phyloP scores from a whole-genome alignment of 1,140 invertebrate genomes.

The Drosophila paulistorum region DNA sequence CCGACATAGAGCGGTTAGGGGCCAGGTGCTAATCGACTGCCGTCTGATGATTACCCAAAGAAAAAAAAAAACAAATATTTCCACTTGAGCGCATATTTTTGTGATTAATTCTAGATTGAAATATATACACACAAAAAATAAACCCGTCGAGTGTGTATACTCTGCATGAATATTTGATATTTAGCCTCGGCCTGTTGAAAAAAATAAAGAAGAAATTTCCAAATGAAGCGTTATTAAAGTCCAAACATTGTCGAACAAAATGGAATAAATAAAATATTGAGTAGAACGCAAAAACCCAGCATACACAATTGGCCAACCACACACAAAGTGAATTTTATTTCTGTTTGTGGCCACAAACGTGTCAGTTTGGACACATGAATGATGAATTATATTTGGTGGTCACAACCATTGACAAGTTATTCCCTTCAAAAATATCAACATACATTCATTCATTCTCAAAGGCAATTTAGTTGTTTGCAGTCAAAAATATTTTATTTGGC shows the following conservation, averaged over 20 bases:
- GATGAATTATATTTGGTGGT: conserved; percentile 73
- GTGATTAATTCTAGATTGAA: conserved; percentile 67
- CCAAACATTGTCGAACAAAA: conserved; percentile 13
- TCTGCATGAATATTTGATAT: conserved; percentile 63
- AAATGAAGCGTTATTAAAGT: conserved; percentile 26
- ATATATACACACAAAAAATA: conserved; percentile 29
- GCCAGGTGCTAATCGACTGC: conserved; percentile 55
- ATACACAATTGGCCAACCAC: conserved; percentile 62
- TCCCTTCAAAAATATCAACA: no score
- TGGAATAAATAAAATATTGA: conserved; percentile 15
- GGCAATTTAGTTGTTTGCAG: not conserved
- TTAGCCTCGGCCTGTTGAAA: not conserved
- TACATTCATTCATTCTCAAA: not conserved
- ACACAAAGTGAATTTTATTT: conserved; percentile 79
- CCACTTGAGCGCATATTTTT: conserved; percentile 71
- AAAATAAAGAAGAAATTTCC: conserved; percentile 23
- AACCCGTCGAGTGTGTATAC: conserved; percentile 34
- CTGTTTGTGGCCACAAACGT: conserved; percentile 76
- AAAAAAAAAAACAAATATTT: conserved; percentile 48
- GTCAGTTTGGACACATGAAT: conserved; percentile 79
- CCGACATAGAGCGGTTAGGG: not conserved
- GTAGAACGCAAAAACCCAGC: conserved; percentile 39
- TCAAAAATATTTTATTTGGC: not conserved
- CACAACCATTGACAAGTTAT: conserved; percentile 27
- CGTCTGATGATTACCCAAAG: conserved; percentile 54